A percentile compares a stretch with the other conserved stretches of the same genome.
Evolutionary conservation across 2,797 vertebrate genomes (phyloP).

Genomic region (Malurus splendens): DNA sequence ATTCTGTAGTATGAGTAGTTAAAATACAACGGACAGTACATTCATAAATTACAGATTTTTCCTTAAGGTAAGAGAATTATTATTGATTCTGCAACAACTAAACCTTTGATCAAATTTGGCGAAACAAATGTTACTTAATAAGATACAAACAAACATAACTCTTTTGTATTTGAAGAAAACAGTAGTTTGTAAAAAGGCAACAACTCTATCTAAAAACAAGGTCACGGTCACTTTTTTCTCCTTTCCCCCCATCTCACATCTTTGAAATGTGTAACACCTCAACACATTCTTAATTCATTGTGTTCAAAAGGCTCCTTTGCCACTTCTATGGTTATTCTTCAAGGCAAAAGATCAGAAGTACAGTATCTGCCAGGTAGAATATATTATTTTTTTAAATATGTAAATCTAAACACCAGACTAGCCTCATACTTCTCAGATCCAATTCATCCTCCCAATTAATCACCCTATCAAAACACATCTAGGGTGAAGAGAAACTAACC

Average conservation of each 20-base stretch:
- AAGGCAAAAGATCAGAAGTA: neutral
- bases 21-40: neutral
- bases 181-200: neutral
- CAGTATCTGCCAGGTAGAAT: neutral
- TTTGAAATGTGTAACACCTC: neutral
- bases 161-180: neutral
- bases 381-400: neutral
- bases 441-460: neutral
- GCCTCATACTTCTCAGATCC: neutral
- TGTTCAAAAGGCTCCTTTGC: neutral
- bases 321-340: neutral
- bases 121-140: neutral
- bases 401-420: neutral
- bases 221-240: neutral
- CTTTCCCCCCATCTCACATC: neutral
- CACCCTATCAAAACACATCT: neutral
- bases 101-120: neutral
- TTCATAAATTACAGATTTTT: slow-evolving; percentile 11
- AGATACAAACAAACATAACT: neutral
- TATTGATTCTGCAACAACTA: slow-evolving; percentile 35
- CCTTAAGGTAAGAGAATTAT: slow-evolving; percentile 2
- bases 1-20: neutral
- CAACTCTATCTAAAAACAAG: neutral
- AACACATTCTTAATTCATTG: neutral
- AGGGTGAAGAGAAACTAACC: neutral